Base-by-base conservation (phyloP, 2,797 vertebrate species). In the Ambastaia sidthimunki region DNA sequence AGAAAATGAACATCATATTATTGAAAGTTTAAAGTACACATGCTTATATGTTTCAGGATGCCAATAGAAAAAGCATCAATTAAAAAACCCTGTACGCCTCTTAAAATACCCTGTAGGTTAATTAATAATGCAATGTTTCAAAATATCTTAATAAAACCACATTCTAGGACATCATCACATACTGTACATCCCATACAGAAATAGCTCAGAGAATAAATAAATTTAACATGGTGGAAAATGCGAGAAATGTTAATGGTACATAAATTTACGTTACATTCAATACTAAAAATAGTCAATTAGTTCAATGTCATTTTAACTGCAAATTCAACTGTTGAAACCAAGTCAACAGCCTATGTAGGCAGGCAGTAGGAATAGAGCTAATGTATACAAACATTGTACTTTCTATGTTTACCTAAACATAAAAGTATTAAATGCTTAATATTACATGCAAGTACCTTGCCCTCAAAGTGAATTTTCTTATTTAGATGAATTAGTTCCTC, bases 401-500 rank as follows among this genome's bases (percentile, higher is more conserved):
- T 66, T 41, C 3, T 37, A 11, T 59, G 55, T 11, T 11, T 19
- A 19, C 28, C 44, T 3, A 1, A 76, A 55, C 50, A 44, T 44
- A 10, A 44, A 44, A n/a, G 1, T 54, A 5, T 13, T 52, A 5
- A 52, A 54, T 48, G 16, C 13, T 37, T 28, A 21, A 63, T 3
- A 7, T 44, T 66, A 54, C 55, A 18, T 18, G 18, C 3, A 63
- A 41, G 15, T 87, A 96, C 96, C 94, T 96, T 97, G 86, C 96
- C 95, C 91, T 97, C 96, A 83, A 97, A 97, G 87, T 96, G 90
- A 83, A 97, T 97, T 89, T 96, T 97, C 92, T 97, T 97, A 89
- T 96, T 97, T 76, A 97, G 94, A 77, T 97, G 96, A 87, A 97
- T 97, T 9, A 97, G 94, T 81, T 97, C 96, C 89, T 97, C 96